A percentile compares a stretch with the other conserved stretches of the same genome.
Evolutionary conservation across 2,888 invertebrate genomes (phyloP).

Genomic region (Tipula helvola): DNA sequence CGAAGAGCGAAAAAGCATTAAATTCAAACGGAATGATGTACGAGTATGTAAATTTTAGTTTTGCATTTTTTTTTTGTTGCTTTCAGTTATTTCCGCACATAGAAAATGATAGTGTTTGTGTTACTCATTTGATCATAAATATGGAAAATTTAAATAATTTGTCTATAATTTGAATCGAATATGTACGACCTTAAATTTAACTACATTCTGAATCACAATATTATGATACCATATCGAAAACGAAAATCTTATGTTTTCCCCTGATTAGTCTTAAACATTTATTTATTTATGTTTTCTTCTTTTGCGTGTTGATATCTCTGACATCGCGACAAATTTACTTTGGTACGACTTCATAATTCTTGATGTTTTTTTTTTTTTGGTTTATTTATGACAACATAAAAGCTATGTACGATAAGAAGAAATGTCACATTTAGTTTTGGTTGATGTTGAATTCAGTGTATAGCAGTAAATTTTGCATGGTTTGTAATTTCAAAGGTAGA

Average conservation of each 20-base stretch:
- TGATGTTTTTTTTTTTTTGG: neutral
- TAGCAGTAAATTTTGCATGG: too few species aligned
- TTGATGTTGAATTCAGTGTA: neutral
- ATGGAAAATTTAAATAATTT: neutral
- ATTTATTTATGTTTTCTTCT: neutral
- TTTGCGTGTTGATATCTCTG: neutral
- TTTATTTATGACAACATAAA: neutral
- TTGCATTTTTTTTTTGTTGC: neutral
- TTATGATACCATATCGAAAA: neutral
- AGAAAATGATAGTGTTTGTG: neutral
- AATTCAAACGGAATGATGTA: neutral
- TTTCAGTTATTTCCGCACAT: neutral
- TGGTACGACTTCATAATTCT: neutral
- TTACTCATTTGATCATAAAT: neutral
- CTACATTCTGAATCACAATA: neutral
- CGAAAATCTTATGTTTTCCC: neutral
- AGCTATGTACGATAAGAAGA: neutral
- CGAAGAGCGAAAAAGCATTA: neutral
- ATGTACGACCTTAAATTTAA: neutral
- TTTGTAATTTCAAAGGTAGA: too few species aligned
- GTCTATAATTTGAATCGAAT: neutral
- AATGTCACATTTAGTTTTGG: neutral
- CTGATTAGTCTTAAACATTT: neutral
- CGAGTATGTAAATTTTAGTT: neutral
- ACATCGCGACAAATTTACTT: neutral